Percentiles rank a stretch among this genome's conserved stretches.
Conservation (phyloP, 23 tunicate genomes). For the Halocynthia roretzi region DNA sequence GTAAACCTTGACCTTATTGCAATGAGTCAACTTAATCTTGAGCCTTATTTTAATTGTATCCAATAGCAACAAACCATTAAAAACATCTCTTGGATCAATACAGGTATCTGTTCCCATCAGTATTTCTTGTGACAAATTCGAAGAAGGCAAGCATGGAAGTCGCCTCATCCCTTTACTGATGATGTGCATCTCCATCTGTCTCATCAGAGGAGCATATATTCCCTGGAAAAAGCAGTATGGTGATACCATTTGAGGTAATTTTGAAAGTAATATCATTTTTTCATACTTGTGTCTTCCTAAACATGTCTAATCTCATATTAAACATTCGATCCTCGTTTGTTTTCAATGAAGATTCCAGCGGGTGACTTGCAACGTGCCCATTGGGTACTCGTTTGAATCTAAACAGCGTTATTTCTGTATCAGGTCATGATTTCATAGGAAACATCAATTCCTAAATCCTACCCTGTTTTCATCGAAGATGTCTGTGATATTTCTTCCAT, state of each 20-base stretch:
- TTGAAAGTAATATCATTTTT: background rate
- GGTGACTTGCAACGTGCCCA: conserved; percentile 29
- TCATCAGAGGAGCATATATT: conserved; percentile 57
- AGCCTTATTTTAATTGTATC: background rate
- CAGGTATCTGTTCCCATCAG: conserved; percentile 51
- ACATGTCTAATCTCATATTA: conserved; percentile 23
- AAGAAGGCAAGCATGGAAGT: conserved; percentile 73
- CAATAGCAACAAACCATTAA: conserved; percentile 22
- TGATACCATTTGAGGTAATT: background rate
- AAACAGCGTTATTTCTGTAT: background rate
- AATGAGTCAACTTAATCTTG: too few species aligned
- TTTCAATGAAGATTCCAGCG: conserved; percentile 34
- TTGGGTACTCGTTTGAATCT: conserved; percentile 17
- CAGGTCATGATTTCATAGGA: background rate
- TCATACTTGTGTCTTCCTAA: conserved; percentile 44
- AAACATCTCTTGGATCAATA: conserved; percentile 41
- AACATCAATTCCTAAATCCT: background rate
- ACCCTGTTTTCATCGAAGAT: conserved; percentile 15
- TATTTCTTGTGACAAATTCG: conserved; percentile 70
- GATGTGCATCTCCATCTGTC: conserved; percentile 71
- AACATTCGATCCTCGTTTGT: conserved; percentile 7
- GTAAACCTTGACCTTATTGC: too few species aligned
- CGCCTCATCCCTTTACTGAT: conserved; percentile 49
- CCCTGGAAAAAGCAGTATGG: conserved; percentile 27
- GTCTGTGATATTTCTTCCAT: conserved; percentile 2